phyloP scores from a whole-genome alignment of 2,113 vertebrate species.

The Rostratula benghalensis region DNA sequence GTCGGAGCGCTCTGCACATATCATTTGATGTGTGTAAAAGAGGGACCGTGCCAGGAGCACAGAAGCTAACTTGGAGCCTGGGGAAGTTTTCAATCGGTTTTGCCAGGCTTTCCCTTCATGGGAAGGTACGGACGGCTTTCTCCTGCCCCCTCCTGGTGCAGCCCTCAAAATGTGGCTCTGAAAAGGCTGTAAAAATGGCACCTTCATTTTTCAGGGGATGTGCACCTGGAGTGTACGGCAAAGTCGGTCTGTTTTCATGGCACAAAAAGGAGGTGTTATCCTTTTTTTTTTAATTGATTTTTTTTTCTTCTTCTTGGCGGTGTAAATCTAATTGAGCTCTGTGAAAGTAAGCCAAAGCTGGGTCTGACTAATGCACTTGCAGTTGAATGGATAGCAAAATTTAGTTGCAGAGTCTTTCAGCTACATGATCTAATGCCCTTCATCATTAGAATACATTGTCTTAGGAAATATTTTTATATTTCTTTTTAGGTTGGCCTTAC shows the following conservation, averaged over 20 bases:
- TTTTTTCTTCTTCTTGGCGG: neutral
- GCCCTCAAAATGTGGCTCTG: slow-evolving; percentile 14
- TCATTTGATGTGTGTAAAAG: slow-evolving; percentile 36
- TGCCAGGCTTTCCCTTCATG: slow-evolving; percentile 28
- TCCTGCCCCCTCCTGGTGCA: slow-evolving; percentile 71
- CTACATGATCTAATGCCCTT: neutral
- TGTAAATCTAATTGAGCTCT: neutral
- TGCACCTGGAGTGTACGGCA: neutral
- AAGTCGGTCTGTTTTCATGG: neutral
- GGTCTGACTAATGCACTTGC: neutral
- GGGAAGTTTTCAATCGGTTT: slow-evolving; percentile 34
- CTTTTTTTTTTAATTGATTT: too few relatives aligned
- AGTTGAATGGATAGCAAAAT: neutral
- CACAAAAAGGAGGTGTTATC: neutral
- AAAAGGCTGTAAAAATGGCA: slow-evolving; percentile 20
- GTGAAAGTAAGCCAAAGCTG: neutral
- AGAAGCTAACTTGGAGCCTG: slow-evolving; percentile 47
- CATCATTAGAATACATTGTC: neutral
- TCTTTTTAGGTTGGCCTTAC: neutral
- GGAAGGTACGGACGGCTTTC: slow-evolving; percentile 41
- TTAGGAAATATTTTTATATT: neutral
- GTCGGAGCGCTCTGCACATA: slow-evolving; percentile 4
- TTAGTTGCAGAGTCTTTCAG: neutral
- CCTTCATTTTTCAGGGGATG: neutral
- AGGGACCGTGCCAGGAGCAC: slow-evolving; percentile 49